Evolutionary conservation across 2,888 invertebrate genomes (phyloP), one percentile per base, ranked within the genome.

Genomic region (Cryptocephalus moraei): DNA sequence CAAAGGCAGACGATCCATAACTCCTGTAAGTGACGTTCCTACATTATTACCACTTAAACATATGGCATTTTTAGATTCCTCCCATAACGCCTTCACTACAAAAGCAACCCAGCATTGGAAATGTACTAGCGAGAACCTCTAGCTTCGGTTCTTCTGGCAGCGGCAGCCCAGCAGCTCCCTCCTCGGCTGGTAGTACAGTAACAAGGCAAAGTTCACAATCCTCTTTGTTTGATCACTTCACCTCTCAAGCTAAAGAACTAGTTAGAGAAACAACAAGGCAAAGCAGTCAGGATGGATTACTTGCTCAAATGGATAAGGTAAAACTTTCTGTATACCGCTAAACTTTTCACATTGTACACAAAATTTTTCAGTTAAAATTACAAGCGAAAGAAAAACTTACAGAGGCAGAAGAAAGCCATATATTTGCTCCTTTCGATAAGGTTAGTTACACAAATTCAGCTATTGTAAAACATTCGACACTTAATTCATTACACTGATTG

Each of bases 251-350:
- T 9, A 91, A 91, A 67, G 92, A 91, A 60, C 71, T 92, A 47
- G 91, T 92, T 1, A 76, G 85, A 42, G 92, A 92, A 66, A 90
- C 91, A 0, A 90, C 89, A 0, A 75, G 91, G 1, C 91, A 91
- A 67, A 86, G 87, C 66, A 91, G 91, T 61, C 91, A 91, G 66
- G 91, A 92, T 66, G 91, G 91, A 31, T 64, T 91, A 6, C 73
- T 91, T 8, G 89, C 91, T 1, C 91, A 91, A 53, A 87, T 92
- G 79, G 91, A 91, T 63, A 91, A 91, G 82, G 89, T 91, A 72
- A 44, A 14, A 22, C 22, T 22, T 22, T 22, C 22, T 22, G 22
- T 22, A 44, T 33, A 33, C 12, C 31, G n/a, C 12, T 10, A 40
- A 32, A 4, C 22, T 22, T 22, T 22, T 6, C 22, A 46, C 32